Percentiles rank a stretch among this genome's conserved stretches.
Conservation (phyloP, 2,888 invertebrate species). For the Hypena proboscidalis region DNA sequence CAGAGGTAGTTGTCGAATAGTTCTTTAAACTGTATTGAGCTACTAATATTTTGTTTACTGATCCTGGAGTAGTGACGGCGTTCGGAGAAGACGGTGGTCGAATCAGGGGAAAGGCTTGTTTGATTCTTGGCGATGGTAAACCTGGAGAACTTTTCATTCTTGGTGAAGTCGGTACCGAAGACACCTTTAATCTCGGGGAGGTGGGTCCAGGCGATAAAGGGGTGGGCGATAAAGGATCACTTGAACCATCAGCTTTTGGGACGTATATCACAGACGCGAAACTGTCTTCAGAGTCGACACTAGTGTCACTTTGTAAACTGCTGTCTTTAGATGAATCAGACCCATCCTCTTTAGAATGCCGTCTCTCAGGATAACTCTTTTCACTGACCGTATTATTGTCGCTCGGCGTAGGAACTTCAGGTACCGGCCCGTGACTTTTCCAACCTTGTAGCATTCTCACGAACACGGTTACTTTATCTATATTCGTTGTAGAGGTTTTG, state of each 20-base stretch:
- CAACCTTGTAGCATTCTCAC: constrained; percentile 94
- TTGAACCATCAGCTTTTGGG: constrained; percentile 90
- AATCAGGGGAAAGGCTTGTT: constrained; percentile 87
- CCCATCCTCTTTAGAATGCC: constrained; percentile 94
- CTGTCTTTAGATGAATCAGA: constrained; percentile 95
- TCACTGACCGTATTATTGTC: constrained; percentile 77
- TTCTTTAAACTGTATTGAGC: constrained; percentile 85
- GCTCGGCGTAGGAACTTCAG: constrained; percentile 74
- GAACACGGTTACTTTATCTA: constrained; percentile 93
- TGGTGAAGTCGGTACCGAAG: constrained; percentile 92
- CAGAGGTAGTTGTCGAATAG: constrained; percentile 67
- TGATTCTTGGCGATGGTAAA: constrained; percentile 87
- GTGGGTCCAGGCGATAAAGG: constrained; percentile 87
- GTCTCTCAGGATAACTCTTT: constrained; percentile 85
- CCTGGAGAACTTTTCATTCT: constrained; percentile 89
- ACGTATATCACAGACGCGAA: constrained; percentile 97
- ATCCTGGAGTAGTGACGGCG: constrained; percentile 78
- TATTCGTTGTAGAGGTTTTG: constrained; percentile 92
- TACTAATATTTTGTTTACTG: constrained; percentile 84
- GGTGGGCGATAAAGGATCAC: constrained; percentile 86
- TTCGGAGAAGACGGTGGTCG: constrained; percentile 86
- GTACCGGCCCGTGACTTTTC: constrained; percentile 86
- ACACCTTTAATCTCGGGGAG: constrained; percentile 86
- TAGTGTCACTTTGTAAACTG: constrained; percentile 96
- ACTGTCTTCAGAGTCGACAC: constrained; percentile 97